phyloP scores from a whole-genome alignment of 2,797 vertebrate species.

The Luscinia luscinia region DNA sequence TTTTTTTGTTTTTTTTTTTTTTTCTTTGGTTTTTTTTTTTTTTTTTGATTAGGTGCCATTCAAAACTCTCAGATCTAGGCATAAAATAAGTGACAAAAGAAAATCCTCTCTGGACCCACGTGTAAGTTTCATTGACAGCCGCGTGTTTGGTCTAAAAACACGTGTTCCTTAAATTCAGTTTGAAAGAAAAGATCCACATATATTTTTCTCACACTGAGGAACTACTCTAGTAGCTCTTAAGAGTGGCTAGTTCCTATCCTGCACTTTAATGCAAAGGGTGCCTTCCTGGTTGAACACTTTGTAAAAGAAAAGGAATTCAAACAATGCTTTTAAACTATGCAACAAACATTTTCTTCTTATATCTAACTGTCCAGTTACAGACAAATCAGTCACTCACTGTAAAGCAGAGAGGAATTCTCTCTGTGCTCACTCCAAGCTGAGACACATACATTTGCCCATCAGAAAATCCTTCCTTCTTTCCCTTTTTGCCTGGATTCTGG shows the following conservation, averaged over 20 bases:
- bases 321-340: neutral
- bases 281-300: neutral
- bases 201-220: neutral
- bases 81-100: neutral
- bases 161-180: neutral
- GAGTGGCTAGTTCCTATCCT: neutral
- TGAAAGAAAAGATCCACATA: neutral
- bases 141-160: neutral
- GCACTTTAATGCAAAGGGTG: neutral
- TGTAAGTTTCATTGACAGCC: neutral
- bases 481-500: neutral
- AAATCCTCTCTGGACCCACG: neutral
- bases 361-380: neutral
- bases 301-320: neutral
- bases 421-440: neutral
- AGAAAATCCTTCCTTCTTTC: neutral
- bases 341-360: neutral
- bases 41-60: neutral
- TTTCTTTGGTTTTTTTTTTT: neutral
- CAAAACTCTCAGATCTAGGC: neutral
- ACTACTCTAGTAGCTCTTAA: neutral
- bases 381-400: neutral
- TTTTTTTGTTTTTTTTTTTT: neutral
- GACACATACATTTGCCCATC: neutral
- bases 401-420: slow-evolving; percentile 14